Percentiles rank a stretch among this genome's conserved stretches.
phyloP scores from a whole-genome alignment of 1,140 invertebrate species.

The Metaphire vulgaris region DNA sequence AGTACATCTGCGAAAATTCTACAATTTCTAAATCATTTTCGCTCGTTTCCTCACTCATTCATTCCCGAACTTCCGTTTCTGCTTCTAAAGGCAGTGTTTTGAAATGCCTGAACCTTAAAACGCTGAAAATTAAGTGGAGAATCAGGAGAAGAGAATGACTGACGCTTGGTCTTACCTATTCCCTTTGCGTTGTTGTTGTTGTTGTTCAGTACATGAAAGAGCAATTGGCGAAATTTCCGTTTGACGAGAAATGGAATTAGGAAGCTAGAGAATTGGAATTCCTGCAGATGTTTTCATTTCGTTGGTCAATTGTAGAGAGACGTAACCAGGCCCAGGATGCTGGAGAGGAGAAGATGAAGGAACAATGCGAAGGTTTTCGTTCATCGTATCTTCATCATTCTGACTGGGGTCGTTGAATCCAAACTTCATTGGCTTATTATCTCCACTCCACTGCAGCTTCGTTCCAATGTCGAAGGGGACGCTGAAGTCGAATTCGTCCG shows the following conservation, averaged over 20 bases:
- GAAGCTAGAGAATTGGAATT: background rate
- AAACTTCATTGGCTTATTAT: background rate
- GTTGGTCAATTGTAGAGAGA: background rate
- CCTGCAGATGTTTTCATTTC: background rate
- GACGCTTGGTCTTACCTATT: background rate
- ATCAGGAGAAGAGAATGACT: background rate
- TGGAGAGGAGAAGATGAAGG: background rate
- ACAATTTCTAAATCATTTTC: too few relatives aligned
- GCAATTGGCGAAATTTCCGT: background rate
- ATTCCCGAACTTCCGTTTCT: background rate
- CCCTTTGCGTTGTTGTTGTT: too few relatives aligned
- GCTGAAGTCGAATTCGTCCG: conserved; percentile 12
- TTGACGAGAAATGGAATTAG: background rate
- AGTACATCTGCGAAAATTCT: too few relatives aligned
- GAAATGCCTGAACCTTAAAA: background rate
- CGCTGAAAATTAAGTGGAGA: background rate
- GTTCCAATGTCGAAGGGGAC: background rate
- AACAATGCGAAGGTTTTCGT: background rate
- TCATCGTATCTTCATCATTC: background rate
- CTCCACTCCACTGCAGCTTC: background rate
- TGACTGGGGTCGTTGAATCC: conserved; percentile 4
- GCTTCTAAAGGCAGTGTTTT: background rate
- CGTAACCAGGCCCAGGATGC: background rate
- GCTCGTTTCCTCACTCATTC: background rate
- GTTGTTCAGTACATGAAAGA: background rate